A percentile compares a stretch with the other conserved stretches of the same genome.
These are phyloP conservation scores for Hydropsyche betteni DNA, from an alignment of 2,888 invertebrate species.

Conservation along the genomic window DNA sequence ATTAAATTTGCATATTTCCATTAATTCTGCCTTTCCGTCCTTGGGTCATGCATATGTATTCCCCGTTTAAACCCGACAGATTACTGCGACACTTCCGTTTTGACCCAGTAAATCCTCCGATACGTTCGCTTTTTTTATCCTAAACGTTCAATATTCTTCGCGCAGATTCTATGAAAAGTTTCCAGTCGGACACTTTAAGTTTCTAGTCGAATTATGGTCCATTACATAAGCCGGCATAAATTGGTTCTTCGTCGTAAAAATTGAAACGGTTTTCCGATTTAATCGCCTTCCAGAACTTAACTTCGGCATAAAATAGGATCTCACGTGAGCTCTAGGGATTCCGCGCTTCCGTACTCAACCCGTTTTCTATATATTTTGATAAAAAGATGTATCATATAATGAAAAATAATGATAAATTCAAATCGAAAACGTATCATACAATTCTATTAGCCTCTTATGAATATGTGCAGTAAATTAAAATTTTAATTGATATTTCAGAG, in stretches of 20 bases:
- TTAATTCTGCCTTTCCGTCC: slow-evolving; percentile 29
- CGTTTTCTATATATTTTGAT: background rate
- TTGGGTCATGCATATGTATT: slow-evolving; percentile 30
- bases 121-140: background rate
- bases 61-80: background rate
- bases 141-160: background rate
- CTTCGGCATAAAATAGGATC: slow-evolving; percentile 10
- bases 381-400: too few species aligned
- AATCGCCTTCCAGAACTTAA: slow-evolving; percentile 17
- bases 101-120: background rate
- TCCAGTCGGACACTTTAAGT: too few species aligned
- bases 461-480: too few species aligned
- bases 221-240: slow-evolving; percentile 16
- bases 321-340: background rate
- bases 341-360: background rate
- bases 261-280: slow-evolving; percentile 24
- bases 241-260: slow-evolving; percentile 19
- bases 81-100: slow-evolving; percentile 23
- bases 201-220: background rate
- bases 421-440: too few species aligned
- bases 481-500: too few species aligned
- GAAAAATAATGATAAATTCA: too few species aligned
- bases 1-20: slow-evolving; percentile 41
- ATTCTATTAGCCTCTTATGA: too few species aligned
- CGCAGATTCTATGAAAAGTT: too few species aligned